Conservation (phyloP, 2,888 invertebrate genomes). For the Doris montereyensis region DNA sequence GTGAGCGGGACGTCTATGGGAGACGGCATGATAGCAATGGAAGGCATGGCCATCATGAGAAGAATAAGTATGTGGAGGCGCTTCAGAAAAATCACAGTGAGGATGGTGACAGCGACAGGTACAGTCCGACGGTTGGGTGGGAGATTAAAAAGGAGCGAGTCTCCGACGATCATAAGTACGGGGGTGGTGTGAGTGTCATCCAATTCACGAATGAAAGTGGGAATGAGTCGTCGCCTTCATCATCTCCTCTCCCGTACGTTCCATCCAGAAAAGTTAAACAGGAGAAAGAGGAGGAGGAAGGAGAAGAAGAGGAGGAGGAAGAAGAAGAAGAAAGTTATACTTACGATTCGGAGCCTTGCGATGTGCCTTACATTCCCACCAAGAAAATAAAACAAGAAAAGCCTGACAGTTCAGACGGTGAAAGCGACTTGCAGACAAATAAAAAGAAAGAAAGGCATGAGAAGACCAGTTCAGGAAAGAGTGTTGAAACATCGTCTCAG, state of each 20-base stretch:
- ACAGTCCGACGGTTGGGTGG: not conserved
- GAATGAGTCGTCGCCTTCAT: no score
- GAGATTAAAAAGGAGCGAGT: not conserved
- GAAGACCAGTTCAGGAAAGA: no score
- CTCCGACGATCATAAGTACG: not conserved
- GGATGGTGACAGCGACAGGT: not conserved
- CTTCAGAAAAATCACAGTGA: not conserved
- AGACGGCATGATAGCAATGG: no score
- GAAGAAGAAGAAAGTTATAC: slow-evolving; percentile 3
- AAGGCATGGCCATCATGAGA: not conserved
- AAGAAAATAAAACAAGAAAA: not conserved
- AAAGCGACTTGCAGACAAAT: not conserved
- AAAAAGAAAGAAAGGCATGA: not conserved
- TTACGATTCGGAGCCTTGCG: not conserved
- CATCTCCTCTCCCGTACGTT: no score
- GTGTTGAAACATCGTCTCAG: no score
- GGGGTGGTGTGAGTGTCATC: no score
- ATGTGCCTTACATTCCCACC: not conserved
- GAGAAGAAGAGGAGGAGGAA: not conserved
- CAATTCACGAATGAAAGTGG: no score
- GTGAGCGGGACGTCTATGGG: no score
- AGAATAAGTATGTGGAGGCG: not conserved
- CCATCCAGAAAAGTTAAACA: not conserved
- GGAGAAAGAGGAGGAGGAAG: not conserved
- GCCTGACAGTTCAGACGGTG: not conserved